Evolutionary conservation across 1,140 invertebrate genomes (phyloP).

Genomic region (Calephelis nemesis): DNA sequence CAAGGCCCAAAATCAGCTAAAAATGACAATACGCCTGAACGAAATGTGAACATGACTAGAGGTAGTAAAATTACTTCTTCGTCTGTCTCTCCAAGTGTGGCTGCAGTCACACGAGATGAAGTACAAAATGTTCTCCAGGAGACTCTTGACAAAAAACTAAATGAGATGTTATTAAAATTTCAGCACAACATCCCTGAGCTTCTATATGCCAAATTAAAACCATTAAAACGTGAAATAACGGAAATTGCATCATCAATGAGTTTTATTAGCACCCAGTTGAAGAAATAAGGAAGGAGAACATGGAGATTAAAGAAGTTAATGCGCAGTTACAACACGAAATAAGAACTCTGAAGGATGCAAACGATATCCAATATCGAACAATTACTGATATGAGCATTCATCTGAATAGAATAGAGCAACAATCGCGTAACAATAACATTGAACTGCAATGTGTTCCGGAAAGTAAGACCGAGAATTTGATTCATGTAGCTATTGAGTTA

Average conservation of each 20-base stretch:
- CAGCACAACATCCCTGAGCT: neutral
- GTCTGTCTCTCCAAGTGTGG: neutral
- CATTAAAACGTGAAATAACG: neutral
- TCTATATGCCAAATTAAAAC: neutral
- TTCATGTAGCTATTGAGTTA: neutral
- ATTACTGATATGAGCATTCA: no score
- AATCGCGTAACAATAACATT: conserved; percentile 2
- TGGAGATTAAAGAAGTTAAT: neutral
- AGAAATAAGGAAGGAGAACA: neutral
- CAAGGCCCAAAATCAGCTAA: neutral
- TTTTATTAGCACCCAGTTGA: neutral
- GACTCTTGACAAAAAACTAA: neutral
- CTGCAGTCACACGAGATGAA: neutral
- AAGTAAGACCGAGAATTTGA: conserved; percentile 9
- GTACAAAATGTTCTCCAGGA: neutral
- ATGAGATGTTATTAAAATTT: neutral
- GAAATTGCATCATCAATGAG: neutral
- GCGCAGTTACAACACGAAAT: neutral
- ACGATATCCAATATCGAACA: no score
- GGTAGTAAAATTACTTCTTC: neutral
- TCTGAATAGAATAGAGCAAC: neutral
- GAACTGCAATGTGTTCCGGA: conserved; percentile 14
- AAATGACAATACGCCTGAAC: neutral
- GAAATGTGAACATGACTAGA: neutral
- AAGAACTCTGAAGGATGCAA: neutral